Base-by-base conservation (phyloP, 1,140 invertebrate genomes). In the Probaryconus sp. region DNA sequence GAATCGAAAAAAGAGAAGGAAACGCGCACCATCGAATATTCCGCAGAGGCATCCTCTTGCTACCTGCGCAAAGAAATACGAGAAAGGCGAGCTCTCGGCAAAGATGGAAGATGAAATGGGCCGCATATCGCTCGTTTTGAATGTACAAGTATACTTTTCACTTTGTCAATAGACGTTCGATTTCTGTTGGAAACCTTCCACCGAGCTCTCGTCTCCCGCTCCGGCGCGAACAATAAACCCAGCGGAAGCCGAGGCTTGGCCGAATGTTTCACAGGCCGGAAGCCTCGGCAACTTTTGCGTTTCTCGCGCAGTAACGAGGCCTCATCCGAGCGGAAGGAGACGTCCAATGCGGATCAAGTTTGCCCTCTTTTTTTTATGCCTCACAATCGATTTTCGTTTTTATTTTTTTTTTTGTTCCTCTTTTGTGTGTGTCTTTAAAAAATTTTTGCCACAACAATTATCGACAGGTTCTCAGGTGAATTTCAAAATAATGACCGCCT, bases 141-240 rank as follows among this genome's bases (percentile, higher is more conserved):
- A 70, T 47, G 53, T 61, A 30, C 38, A 60, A 75, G 63, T 43
- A 63, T 61, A 61, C 61, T 72, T 78, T 80, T 81, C 74, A 74
- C 65, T 43, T 68, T 74, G 67, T 81, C 77, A 78, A 81, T 82
- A 78, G 79, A 73, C 74, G 48, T 80, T 80, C 71, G 69, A 71
- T 78, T 76, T 63, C 63, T 43, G 67, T 65, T 11, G 24, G 50
- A 13, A 30, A 5, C 42, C 70, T 81, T 76, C 78, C 80, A 11
- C 38, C 40, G 33, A 38, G 56, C 55, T 35, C 40, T 42, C 53
- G 55, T 55, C 50, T 65, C 56, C 38, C 24, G 40, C 48, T 35
- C 45, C 31, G 10, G 42, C 51, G 48, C 77, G 69, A 76, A 79
- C 79, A 85, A 83, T 76, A 48, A 69, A 58, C 67, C 74, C 51